Percentiles rank a stretch among this genome's conserved stretches.
phyloP scores from a whole-genome alignment of 1,140 invertebrate genomes.

The Monochamus saltuarius region DNA sequence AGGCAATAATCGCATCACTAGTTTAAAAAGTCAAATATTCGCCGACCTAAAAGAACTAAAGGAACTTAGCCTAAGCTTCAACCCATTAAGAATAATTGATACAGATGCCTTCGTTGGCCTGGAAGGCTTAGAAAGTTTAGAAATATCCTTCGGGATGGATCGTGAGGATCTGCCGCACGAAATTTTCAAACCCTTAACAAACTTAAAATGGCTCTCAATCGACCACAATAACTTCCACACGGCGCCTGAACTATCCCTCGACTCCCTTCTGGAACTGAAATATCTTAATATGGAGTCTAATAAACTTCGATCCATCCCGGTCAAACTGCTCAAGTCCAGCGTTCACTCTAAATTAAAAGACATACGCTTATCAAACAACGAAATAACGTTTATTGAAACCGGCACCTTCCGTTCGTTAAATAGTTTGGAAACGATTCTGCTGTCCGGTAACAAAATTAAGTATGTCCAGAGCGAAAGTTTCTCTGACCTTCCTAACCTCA shows the following conservation, averaged over 20 bases:
- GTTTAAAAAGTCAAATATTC: slow-evolving; percentile 73
- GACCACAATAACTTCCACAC: slow-evolving; percentile 85
- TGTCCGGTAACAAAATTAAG: slow-evolving; percentile 71
- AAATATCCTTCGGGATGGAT: slow-evolving; percentile 81
- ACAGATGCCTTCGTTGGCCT: slow-evolving; percentile 74
- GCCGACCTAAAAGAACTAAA: slow-evolving; percentile 67
- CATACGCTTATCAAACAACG: slow-evolving; percentile 74
- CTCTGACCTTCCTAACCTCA: slow-evolving; percentile 65
- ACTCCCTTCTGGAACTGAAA: slow-evolving; percentile 67
- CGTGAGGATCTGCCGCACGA: slow-evolving; percentile 75
- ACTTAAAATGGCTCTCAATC: slow-evolving; percentile 79
- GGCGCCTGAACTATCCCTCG: slow-evolving; percentile 62
- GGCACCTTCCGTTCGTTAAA: slow-evolving; percentile 65
- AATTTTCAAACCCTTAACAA: slow-evolving; percentile 67
- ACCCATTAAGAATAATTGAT: slow-evolving; percentile 77
- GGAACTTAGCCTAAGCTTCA: slow-evolving; percentile 87
- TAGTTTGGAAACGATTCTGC: slow-evolving; percentile 67
- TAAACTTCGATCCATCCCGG: slow-evolving; percentile 63
- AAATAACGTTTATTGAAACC: slow-evolving; percentile 60
- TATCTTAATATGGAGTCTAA: slow-evolving; percentile 89
- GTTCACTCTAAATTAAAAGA: slow-evolving; percentile 75
- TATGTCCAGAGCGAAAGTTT: slow-evolving; percentile 61
- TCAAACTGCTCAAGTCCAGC: slow-evolving; percentile 65
- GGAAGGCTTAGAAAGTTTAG: slow-evolving; percentile 75
- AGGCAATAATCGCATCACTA: slow-evolving; percentile 79